Evolutionary conservation across 2,888 invertebrate genomes (phyloP).

Genomic region (Eristalis tenax): DNA sequence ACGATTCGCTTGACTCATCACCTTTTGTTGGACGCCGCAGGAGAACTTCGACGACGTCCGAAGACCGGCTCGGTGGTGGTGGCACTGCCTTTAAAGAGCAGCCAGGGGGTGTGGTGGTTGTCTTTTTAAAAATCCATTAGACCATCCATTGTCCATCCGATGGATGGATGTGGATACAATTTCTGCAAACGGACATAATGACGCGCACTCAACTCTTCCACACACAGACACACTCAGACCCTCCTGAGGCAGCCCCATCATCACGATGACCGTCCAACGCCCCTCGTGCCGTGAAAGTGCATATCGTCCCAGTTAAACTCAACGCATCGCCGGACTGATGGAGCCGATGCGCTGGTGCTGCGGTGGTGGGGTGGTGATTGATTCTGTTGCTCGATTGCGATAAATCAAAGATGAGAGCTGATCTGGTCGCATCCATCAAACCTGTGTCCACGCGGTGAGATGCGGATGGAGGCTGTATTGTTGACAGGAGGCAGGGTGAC

Average conservation of each 20-base stretch:
- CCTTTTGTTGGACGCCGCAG: background rate
- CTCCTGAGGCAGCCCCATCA: slow-evolving; percentile 1
- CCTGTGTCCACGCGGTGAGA: background rate
- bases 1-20: background rate
- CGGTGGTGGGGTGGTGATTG: slow-evolving; percentile 24
- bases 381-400: slow-evolving; percentile 36
- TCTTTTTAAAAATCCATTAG: slow-evolving; percentile 59
- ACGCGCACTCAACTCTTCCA: slow-evolving; percentile 18
- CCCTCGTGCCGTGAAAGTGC: background rate
- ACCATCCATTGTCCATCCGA: slow-evolving; percentile 30
- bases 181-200: slow-evolving; percentile 58
- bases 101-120: background rate
- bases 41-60: background rate
- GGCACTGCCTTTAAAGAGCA: background rate
- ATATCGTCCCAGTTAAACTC: background rate
- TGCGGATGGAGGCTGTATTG: background rate
- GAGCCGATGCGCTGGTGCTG: background rate
- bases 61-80: background rate
- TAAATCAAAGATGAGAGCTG: slow-evolving; percentile 44
- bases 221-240: background rate
- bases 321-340: background rate
- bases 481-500: background rate
- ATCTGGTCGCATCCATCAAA: slow-evolving; percentile 48
- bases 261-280: no score
- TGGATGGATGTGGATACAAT: slow-evolving; percentile 33